Percentiles rank a stretch among this genome's conserved stretches.
Evolutionary conservation across 2,113 vertebrate genomes (phyloP).

Genomic region (Garra rufa): DNA sequence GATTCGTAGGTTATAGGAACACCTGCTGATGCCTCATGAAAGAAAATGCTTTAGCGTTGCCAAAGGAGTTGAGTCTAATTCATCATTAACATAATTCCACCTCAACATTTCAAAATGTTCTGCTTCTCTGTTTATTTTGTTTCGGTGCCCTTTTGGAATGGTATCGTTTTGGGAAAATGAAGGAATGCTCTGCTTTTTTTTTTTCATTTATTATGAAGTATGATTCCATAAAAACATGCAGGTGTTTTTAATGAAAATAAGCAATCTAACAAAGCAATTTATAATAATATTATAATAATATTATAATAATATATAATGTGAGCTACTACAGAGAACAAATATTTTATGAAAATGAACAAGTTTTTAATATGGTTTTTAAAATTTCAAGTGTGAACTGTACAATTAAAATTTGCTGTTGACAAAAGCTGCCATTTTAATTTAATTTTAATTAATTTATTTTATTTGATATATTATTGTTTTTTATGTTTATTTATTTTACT

Average conservation of each 20-base stretch:
- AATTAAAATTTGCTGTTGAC: too few species aligned
- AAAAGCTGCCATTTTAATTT: too few species aligned
- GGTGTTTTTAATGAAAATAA: slow-evolving; percentile 49
- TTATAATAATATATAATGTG: too few species aligned
- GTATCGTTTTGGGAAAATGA: slow-evolving; percentile 75
- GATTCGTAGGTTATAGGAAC: slow-evolving; percentile 35
- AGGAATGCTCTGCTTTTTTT: slow-evolving; percentile 72
- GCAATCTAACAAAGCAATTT: slow-evolving; percentile 13
- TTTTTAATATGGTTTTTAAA: too few species aligned
- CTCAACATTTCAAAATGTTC: slow-evolving; percentile 65
- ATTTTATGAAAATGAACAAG: too few species aligned
- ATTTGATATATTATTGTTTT: too few species aligned
- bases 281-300: too few species aligned
- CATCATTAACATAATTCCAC: slow-evolving; percentile 55
- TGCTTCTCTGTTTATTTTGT: slow-evolving; percentile 62
- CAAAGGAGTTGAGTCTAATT: slow-evolving; percentile 46
- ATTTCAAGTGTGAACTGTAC: too few species aligned
- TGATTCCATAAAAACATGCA: slow-evolving; percentile 41
- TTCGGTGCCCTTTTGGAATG: slow-evolving; percentile 70
- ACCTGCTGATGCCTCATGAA: slow-evolving; percentile 54
- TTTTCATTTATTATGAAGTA: slow-evolving; percentile 31
- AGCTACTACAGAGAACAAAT: slow-evolving; percentile 1
- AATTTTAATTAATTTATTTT: too few species aligned
- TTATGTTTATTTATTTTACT: too few species aligned
- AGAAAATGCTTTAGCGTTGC: slow-evolving; percentile 38